A percentile compares a stretch with the other conserved stretches of the same genome.
Evolutionary conservation across 2,888 invertebrate species (phyloP).

Genomic region (Microctonus hyperodae): DNA sequence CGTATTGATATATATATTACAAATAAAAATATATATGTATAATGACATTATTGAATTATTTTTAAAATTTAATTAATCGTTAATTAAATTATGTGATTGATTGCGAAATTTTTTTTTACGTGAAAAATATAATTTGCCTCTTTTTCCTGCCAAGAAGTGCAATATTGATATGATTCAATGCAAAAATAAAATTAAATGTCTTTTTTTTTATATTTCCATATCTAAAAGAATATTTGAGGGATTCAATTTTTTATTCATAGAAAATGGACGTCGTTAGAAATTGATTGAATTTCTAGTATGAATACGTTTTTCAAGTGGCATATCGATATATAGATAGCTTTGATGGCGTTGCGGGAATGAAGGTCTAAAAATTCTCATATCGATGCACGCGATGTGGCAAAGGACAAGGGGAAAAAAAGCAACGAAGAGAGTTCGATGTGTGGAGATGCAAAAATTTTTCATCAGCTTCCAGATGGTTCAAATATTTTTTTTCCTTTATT

Average conservation of each 20-base stretch:
- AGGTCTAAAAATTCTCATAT: constrained; percentile 30
- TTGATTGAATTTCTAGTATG: constrained; percentile 25
- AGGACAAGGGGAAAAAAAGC: background rate
- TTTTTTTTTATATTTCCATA: background rate
- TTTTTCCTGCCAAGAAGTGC: constrained; percentile 11
- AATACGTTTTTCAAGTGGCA: constrained; percentile 6
- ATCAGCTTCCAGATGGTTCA: constrained; percentile 31
- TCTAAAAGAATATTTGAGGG: background rate
- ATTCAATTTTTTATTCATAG: background rate
- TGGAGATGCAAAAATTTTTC: constrained; percentile 31
- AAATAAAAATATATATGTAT: no score
- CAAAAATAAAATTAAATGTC: background rate
- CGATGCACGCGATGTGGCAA: constrained; percentile 21
- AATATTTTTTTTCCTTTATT: background rate
- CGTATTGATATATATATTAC: no score
- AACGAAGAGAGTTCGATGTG: constrained; percentile 17
- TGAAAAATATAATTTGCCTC: no score
- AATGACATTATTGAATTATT: no score
- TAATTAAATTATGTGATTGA: no score
- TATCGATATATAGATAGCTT: constrained; percentile 15
- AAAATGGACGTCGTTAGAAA: constrained; percentile 25
- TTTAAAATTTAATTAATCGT: no score
- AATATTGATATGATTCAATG: background rate
- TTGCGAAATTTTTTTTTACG: no score
- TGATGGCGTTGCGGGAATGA: constrained; percentile 4